Percentiles rank a stretch among this genome's conserved stretches.
These are phyloP conservation scores for Exaiptasia diaphana DNA, from an alignment of 64 coral and sea anemone species.

Conservation along the genomic window DNA sequence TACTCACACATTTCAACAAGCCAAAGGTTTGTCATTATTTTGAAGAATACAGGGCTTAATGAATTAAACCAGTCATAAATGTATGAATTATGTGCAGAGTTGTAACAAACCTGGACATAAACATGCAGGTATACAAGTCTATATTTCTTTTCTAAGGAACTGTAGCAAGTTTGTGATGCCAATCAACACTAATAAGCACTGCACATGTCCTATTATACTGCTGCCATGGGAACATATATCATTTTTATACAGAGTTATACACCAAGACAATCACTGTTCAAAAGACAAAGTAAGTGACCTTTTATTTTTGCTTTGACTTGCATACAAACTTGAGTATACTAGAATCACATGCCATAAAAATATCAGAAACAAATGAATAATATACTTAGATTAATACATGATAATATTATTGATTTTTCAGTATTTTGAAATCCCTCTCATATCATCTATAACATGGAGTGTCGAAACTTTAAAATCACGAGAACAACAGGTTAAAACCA, in stretches of 20 bases:
- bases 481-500: slow-evolving; percentile 57
- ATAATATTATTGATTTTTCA: neutral
- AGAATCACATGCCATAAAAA: too few species aligned
- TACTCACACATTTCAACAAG: slow-evolving; percentile 2
- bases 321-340: too few species aligned
- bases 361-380: neutral
- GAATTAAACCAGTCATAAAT: too few species aligned
- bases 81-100: too few species aligned
- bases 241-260: slow-evolving; percentile 78
- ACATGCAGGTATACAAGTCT: too few species aligned
- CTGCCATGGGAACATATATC: slow-evolving; percentile 82
- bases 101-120: too few species aligned
- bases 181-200: slow-evolving; percentile 22
- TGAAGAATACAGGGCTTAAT: too few species aligned
- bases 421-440: slow-evolving; percentile 64
- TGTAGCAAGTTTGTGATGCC: slow-evolving; percentile 32
- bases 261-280: slow-evolving; percentile 57
- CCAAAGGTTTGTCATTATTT: slow-evolving; percentile 15
- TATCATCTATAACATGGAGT: slow-evolving; percentile 62
- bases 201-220: slow-evolving; percentile 39
- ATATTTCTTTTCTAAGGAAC: slow-evolving; percentile 34
- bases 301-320: neutral
- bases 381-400: too few species aligned
- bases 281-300: slow-evolving; percentile 51
- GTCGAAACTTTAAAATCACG: slow-evolving; percentile 68